Evolutionary conservation across 2,797 vertebrate species (phyloP).

Genomic region (Alectoris magna): DNA sequence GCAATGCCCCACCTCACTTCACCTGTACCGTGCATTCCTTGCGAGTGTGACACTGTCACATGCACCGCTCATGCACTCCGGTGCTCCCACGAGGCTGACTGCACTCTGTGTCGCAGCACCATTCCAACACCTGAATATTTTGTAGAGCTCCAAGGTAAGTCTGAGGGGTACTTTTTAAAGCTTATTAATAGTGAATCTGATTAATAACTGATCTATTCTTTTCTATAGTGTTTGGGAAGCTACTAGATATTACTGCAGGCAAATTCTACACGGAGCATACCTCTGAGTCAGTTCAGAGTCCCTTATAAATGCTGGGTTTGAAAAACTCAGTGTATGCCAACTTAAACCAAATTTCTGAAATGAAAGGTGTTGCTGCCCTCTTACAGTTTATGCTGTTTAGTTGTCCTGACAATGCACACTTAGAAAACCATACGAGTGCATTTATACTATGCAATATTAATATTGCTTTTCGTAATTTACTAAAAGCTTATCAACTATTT

Average conservation of each 20-base stretch:
- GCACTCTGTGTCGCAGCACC: not conserved
- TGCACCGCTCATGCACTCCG: not conserved
- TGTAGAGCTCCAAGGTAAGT: slow-evolving; percentile 67
- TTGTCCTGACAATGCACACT: not conserved
- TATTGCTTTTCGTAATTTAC: not conserved
- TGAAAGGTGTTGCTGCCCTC: not conserved
- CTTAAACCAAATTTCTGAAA: not conserved
- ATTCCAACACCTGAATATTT: slow-evolving; percentile 19
- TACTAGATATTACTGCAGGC: not conserved
- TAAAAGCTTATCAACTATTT: not conserved
- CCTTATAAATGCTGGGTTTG: not conserved
- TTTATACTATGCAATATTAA: not conserved
- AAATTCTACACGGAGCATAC: not conserved
- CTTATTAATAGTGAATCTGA: not conserved
- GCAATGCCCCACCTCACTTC: slow-evolving; percentile 68
- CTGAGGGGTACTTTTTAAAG: not conserved
- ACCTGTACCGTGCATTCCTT: slow-evolving; percentile 1
- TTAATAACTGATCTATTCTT: not conserved
- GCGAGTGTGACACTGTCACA: not conserved
- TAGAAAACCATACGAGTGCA: not conserved
- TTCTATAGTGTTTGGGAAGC: rapidly evolving
- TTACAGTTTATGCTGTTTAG: not conserved
- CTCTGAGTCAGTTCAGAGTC: not conserved
- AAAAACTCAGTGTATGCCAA: not conserved
- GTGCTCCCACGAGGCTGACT: not conserved